These are phyloP conservation scores for Trissolcus japonicus DNA, from an alignment of 2,888 invertebrate genomes.

Conservation along the genomic window DNA sequence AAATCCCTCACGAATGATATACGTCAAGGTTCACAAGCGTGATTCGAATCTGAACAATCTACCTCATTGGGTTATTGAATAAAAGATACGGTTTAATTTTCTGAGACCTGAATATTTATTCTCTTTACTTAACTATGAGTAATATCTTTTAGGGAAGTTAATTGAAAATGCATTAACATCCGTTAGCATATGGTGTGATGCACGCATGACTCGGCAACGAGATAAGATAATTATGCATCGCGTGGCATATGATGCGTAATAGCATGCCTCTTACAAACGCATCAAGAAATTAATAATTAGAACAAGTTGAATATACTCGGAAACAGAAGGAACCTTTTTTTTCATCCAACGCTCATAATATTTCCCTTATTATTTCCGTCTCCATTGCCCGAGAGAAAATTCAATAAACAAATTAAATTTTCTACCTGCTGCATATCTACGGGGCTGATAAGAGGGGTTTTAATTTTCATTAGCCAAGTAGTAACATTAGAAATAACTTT, in stretches of 20 bases:
- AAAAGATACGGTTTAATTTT: constrained; percentile 5
- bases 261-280: constrained; percentile 71
- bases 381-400: too few species aligned
- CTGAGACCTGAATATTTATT: constrained; percentile 15
- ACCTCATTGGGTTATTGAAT: background rate
- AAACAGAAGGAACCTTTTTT: background rate
- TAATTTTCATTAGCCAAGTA: too few species aligned
- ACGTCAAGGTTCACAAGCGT: background rate
- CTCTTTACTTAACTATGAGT: constrained; percentile 41
- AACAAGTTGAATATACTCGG: constrained; percentile 58
- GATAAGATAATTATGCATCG: constrained; percentile 75
- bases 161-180: constrained; percentile 73
- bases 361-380: too few species aligned
- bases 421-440: too few species aligned
- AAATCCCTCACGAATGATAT: background rate
- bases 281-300: constrained; percentile 76
- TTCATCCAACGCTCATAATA: too few species aligned
- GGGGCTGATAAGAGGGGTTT: too few species aligned
- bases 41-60: background rate
- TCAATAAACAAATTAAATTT: too few species aligned
- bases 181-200: constrained; percentile 71
- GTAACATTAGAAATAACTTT: too few species aligned
- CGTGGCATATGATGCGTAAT: constrained; percentile 73
- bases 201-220: constrained; percentile 75
- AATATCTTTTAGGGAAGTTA: constrained; percentile 43